phyloP scores from a whole-genome alignment of 2,113 vertebrate species.

The Progne subis region DNA sequence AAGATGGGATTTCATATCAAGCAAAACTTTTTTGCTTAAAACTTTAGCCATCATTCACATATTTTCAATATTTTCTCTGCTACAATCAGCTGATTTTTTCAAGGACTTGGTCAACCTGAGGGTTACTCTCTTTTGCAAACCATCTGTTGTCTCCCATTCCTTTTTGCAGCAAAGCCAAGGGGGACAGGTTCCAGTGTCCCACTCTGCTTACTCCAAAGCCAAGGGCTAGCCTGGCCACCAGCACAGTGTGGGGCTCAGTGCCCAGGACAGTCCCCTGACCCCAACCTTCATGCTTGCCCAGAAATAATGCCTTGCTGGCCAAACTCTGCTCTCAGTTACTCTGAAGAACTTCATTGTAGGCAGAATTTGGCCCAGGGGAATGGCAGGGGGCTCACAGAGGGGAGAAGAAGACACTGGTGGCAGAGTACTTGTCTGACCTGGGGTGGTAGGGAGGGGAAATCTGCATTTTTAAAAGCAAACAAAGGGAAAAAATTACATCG shows the following conservation, averaged over 20 bases:
- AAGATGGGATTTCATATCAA: conserved; percentile 49
- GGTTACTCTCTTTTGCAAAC: neutral
- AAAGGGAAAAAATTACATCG: neutral
- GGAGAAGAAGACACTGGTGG: neutral
- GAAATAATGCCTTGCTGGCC: neutral
- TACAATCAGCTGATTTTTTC: conserved; percentile 23
- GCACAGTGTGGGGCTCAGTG: neutral
- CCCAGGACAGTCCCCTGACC: neutral
- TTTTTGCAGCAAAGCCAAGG: neutral
- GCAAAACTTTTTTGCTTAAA: conserved; percentile 28
- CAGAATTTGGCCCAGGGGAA: neutral
- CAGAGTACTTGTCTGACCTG: neutral
- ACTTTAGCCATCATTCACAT: conserved; percentile 26
- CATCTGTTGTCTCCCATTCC: neutral
- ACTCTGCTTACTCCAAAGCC: neutral
- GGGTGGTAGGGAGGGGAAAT: neutral
- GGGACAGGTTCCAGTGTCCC: neutral
- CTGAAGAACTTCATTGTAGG: conserved; percentile 30
- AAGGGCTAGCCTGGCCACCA: neutral
- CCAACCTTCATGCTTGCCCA: neutral
- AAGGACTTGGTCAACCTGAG: conserved; percentile 30
- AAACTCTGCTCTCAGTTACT: conserved; percentile 33
- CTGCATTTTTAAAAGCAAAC: neutral
- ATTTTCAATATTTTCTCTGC: conserved; percentile 9
- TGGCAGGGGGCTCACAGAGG: neutral